Conservation (phyloP, 2,113 vertebrate genomes). For the Upupa epops region DNA sequence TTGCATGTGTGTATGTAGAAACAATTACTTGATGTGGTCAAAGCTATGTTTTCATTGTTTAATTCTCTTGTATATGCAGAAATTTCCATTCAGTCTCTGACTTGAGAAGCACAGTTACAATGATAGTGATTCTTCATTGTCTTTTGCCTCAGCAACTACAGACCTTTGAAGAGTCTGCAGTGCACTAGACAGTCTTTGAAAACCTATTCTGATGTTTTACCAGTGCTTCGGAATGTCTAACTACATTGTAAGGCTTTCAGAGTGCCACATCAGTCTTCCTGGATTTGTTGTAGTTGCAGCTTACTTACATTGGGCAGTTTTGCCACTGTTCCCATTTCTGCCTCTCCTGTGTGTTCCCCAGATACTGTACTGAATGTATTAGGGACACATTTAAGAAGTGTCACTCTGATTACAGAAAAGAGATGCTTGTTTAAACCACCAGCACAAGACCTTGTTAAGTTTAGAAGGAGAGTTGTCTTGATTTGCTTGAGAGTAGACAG, state of each 20-base stretch:
- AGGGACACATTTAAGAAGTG: neutral
- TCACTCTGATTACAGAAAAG: neutral
- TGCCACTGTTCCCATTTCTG: neutral
- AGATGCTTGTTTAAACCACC: neutral
- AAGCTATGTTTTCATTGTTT: neutral
- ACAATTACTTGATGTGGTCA: neutral
- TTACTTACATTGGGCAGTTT: neutral
- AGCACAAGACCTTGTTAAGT: neutral
- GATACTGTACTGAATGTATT: neutral
- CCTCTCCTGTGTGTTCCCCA: neutral
- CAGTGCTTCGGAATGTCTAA: neutral
- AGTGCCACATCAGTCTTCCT: neutral
- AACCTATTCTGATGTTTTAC: slow-evolving; percentile 16
- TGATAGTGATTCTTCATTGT: neutral
- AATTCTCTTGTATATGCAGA: neutral
- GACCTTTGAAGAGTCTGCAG: neutral
- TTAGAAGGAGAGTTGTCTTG: neutral
- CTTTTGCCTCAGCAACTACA: neutral
- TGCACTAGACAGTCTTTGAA: neutral
- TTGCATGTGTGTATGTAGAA: neutral
- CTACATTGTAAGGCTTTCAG: neutral
- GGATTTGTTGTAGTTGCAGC: neutral
- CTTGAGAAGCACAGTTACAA: neutral
- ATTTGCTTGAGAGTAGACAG: no score
- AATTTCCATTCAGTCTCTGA: neutral